Evolutionary conservation across 2,113 vertebrate species (phyloP), one percentile per base, ranked within the genome.

Genomic region (Progne subis): DNA sequence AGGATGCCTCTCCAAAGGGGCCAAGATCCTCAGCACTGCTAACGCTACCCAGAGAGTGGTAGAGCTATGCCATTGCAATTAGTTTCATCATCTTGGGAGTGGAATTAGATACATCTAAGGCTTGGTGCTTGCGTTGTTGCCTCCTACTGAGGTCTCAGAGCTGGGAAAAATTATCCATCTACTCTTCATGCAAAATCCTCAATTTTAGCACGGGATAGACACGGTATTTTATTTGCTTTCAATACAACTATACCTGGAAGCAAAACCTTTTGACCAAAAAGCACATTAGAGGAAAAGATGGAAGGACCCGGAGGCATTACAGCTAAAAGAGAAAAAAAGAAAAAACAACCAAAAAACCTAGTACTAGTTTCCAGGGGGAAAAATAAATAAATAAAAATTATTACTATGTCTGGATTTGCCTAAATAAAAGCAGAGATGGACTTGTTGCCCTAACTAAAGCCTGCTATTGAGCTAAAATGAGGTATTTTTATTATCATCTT

Each of bases 121-220:
- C 82, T 95, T 13, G 4, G 31, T 24, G 32, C 61, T 77, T 69
- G 47, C 5, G 10, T 43, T 79, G 29, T 43, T 63, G 56, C 46
- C 69, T 93, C 95, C 84, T 85, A 61, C 52, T 91, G 64, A 71
- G 53, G 41, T 96, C 47, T 85, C 18, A 3, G 19, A 85, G 15
- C 25, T 83, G 39, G 67, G 32, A 68, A 53, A 88, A 98, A 95
- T 89, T 13, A 32, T 39, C 32, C 15, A 57, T 57, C 61, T 92
- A 82, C 49, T 19, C 44, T 93, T 97, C 81, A 88, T 72, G 84
- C 75, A 91, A 96, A 98, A 83, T 61, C 34, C 49, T 97, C 78
- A 80, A 34, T 83, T 90, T 96, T 80, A 87, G 53, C 70, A 87
- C 50, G 31, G 37, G 72, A 26, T 23, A 90, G 68, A 67, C 78